phyloP scores from a whole-genome alignment of 2,113 vertebrate species.

The Aptenodytes patagonicus region DNA sequence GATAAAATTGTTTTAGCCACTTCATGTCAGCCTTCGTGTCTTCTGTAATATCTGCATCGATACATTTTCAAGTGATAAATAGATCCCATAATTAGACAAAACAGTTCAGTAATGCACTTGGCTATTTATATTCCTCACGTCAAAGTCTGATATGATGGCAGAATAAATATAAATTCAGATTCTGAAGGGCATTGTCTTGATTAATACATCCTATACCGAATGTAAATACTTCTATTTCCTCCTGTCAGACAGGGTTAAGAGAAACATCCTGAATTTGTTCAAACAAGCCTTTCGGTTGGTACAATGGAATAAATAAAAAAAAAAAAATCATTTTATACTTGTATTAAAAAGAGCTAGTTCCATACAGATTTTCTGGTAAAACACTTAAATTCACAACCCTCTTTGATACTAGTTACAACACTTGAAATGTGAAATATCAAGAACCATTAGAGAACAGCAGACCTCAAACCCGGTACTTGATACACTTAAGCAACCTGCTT shows the following conservation, averaged over 20 bases:
- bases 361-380: background rate
- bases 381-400: background rate
- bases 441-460: background rate
- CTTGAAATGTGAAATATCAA: background rate
- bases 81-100: background rate
- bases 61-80: background rate
- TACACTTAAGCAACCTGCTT: no score
- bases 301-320: background rate
- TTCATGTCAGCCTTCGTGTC: background rate
- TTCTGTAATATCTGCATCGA: background rate
- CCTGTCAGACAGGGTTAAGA: background rate
- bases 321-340: background rate
- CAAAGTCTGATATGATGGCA: background rate
- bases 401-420: background rate
- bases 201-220: background rate
- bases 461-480: background rate
- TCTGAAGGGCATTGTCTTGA: background rate
- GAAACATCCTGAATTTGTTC: background rate
- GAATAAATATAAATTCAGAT: background rate
- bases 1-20: background rate
- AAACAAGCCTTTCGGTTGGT: background rate
- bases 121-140: constrained; percentile 5
- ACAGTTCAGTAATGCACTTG: background rate
- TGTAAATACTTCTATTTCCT: background rate
- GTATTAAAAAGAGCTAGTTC: background rate